Percentiles rank a stretch among this genome's conserved stretches.
Evolutionary conservation across 2,797 vertebrate species (phyloP).

Genomic region (Pterois miles): DNA sequence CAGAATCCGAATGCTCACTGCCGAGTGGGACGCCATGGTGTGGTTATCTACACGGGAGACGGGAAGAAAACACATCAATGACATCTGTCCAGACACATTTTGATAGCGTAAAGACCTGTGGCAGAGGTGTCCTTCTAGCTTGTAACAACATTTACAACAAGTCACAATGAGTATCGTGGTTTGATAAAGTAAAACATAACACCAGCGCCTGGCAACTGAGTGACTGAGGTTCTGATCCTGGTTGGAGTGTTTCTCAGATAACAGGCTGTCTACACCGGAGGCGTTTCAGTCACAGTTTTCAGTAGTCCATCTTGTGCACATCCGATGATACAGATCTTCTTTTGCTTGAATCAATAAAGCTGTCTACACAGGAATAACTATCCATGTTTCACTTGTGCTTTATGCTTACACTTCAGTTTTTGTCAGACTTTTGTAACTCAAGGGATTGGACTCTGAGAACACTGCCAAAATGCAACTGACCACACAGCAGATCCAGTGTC

Average conservation of each 20-base stretch:
- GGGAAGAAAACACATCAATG: not conserved
- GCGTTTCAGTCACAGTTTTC: not conserved
- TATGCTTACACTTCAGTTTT: not conserved
- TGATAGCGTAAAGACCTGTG: not conserved
- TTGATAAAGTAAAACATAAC: not conserved
- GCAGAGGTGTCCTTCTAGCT: not conserved
- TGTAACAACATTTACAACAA: not conserved
- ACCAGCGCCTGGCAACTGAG: not conserved
- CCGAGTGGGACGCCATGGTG: slow-evolving; percentile 88
- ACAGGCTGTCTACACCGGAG: not conserved
- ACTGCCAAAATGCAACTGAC: slow-evolving; percentile 17
- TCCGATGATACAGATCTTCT: not conserved
- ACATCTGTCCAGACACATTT: not conserved
- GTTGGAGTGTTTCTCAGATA: not conserved
- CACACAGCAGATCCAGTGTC: not conserved
- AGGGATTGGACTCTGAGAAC: not conserved
- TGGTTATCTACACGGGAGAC: slow-evolving; percentile 87
- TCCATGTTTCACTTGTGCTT: not conserved
- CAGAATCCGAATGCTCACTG: slow-evolving; percentile 94
- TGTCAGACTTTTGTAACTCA: not conserved
- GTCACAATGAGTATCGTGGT: not conserved
- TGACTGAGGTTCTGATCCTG: not conserved
- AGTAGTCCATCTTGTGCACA: not conserved
- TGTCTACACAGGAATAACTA: not conserved
- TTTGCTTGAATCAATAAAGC: slow-evolving; percentile 5